A percentile compares a stretch with the other conserved stretches of the same genome.
Conservation (phyloP, 2,888 invertebrate species). For the Actias luna region DNA sequence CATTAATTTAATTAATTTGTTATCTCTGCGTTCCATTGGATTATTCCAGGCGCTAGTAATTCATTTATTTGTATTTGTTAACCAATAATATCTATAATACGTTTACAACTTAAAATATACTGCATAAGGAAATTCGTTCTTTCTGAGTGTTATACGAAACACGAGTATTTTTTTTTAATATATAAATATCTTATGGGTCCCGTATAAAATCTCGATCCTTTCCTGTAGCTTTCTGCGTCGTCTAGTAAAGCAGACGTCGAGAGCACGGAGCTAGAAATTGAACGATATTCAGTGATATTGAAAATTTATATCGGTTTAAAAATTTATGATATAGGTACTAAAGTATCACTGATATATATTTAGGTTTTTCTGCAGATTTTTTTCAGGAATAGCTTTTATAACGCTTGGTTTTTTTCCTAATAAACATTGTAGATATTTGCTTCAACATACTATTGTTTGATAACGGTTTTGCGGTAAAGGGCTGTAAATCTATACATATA, state of each 20-base stretch:
- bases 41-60: too few species aligned
- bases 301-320: constrained; percentile 15
- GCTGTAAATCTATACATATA: not conserved
- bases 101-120: too few species aligned
- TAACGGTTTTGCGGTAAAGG: not conserved
- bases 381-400: not conserved
- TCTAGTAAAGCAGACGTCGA: constrained; percentile 8
- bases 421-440: not conserved
- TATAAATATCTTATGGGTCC: not conserved
- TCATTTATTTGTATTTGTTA: too few species aligned
- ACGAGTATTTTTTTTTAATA: not conserved
- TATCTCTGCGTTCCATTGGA: too few species aligned
- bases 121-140: too few species aligned
- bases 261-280: constrained; percentile 17
- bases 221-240: constrained; percentile 8
- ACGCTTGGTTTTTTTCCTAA: not conserved
- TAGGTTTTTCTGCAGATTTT: not conserved
- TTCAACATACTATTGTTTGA: not conserved
- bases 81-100: too few species aligned
- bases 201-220: not conserved
- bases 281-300: constrained; percentile 18
- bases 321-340: constrained; percentile 18
- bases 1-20: too few species aligned
- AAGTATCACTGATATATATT: constrained; percentile 18
- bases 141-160: too few species aligned